Percentiles rank a stretch among this genome's conserved stretches.
phyloP scores from a whole-genome alignment of 1,140 invertebrate species.

The Brachionus asplanchnoidis region DNA sequence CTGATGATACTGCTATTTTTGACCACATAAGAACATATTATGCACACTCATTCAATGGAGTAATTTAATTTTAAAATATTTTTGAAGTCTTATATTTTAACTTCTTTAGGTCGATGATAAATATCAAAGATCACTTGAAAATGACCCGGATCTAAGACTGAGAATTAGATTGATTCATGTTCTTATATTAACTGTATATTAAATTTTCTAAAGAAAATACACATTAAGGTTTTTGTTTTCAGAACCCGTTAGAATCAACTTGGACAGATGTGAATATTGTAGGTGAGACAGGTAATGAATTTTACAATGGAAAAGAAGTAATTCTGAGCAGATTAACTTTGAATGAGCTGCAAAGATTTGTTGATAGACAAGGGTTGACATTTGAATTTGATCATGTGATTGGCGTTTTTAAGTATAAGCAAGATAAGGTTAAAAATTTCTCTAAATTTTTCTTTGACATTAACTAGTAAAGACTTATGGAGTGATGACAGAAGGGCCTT shows the following conservation, averaged over 20 bases:
- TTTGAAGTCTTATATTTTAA: neutral
- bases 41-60: conserved; percentile 19
- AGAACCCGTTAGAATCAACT: neutral
- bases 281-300: neutral
- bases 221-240: neutral
- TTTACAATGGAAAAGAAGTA: conserved; percentile 33
- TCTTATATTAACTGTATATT: neutral
- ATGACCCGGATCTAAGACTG: neutral
- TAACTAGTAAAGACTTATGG: conserved; percentile 30
- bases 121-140: conserved; percentile 2
- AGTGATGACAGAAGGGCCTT: neutral
- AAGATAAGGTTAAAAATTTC: neutral
- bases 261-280: neutral
- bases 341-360: neutral
- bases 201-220: neutral
- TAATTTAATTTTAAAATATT: neutral
- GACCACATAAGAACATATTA: conserved; percentile 8
- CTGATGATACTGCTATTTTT: neutral
- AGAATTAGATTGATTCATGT: neutral
- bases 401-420: neutral
- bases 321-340: neutral
- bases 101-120: neutral
- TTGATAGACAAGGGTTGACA: neutral
- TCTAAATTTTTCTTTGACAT: neutral
- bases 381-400: conserved; percentile 8